A percentile compares a stretch with the other conserved stretches of the same genome.
These are phyloP conservation scores for Nasonia longicornis DNA, from an alignment of 1,140 invertebrate genomes.

Conservation along the genomic window DNA sequence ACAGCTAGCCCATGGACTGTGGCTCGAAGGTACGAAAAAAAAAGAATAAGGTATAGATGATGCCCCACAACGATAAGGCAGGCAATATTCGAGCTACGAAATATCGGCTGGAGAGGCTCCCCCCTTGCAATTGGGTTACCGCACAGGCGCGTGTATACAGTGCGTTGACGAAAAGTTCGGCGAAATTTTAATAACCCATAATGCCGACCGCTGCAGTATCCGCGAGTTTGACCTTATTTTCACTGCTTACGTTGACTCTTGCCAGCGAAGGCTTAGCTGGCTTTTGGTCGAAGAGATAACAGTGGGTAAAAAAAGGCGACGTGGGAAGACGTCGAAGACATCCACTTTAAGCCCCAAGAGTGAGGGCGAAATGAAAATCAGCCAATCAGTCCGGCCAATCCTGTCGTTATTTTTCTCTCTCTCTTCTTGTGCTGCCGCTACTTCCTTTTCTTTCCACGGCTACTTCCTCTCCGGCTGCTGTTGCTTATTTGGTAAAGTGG, in stretches of 20 bases:
- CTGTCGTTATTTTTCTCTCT: constrained; percentile 4
- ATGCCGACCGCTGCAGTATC: not conserved
- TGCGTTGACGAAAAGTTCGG: not conserved
- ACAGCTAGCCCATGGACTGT: not conserved
- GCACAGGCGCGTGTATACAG: too few relatives aligned
- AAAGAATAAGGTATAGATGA: not conserved
- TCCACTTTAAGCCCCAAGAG: not conserved
- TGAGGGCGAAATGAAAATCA: constrained; percentile 1
- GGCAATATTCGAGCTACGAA: not conserved
- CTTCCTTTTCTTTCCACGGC: not conserved
- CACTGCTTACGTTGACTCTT: too few relatives aligned
- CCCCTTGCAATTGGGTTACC: not conserved
- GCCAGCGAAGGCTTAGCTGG: too few relatives aligned
- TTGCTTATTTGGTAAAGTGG: constrained; percentile 16
- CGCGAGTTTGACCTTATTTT: not conserved
- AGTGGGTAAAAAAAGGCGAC: not conserved
- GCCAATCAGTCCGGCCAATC: not conserved
- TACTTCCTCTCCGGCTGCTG: not conserved
- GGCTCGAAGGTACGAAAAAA: not conserved
- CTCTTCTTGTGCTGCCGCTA: not conserved
- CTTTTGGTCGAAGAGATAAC: not conserved
- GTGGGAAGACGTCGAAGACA: not conserved
- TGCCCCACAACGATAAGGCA: not conserved
- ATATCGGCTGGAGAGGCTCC: not conserved
- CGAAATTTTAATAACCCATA: not conserved